Evolutionary conservation across 2,888 invertebrate genomes (phyloP), one percentile per base, ranked within the genome.

Genomic region (Agrilus cyanescens): DNA sequence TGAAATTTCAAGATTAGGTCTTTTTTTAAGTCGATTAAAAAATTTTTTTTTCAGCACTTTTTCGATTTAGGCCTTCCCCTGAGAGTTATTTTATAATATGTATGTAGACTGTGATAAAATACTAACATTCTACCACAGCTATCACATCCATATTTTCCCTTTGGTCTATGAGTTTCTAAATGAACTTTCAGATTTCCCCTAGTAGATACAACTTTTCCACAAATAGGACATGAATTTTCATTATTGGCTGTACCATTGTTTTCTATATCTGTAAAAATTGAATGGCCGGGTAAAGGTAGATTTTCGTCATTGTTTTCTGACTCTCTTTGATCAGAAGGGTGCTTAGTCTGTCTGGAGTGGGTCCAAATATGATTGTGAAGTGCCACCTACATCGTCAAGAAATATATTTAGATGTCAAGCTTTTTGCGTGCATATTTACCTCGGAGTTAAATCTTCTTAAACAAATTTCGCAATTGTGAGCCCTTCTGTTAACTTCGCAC

Each of bases 111-210:
- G 25, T 32, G 8, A 35, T 7, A 36, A 43, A 38, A 39, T 52
- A 72, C 78, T 74, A 64, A 81, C 82, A 75, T 70, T 68, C 81
- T 68, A 47, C 78, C 78, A 63, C 81, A 82, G 51, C 78, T 69
- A 56, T 76, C 75, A 55, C 76, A 76, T 38, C 67, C 73, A 55
- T 80, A 80, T 58, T 75, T 71, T 48, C 78, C 78, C 57, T 71
- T 74, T 45, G 73, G 72, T 55, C 73, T 69, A 58, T 78, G 81
- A 18, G 73, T 71, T 59, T 79, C 79, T 47, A 80, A 61, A 62
- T 82, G 81, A 38, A 72, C 68, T 57, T 80, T 74, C 36, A 81
- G 65, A 57, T 78, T 76, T 49, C 71, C 71, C 63, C 78, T 79
- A 12, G 72, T 74, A 25, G 75, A 73, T 59, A 79, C 79, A 35